Conservation (phyloP, 2,888 invertebrate genomes). For the Coenonympha glycerion region DNA sequence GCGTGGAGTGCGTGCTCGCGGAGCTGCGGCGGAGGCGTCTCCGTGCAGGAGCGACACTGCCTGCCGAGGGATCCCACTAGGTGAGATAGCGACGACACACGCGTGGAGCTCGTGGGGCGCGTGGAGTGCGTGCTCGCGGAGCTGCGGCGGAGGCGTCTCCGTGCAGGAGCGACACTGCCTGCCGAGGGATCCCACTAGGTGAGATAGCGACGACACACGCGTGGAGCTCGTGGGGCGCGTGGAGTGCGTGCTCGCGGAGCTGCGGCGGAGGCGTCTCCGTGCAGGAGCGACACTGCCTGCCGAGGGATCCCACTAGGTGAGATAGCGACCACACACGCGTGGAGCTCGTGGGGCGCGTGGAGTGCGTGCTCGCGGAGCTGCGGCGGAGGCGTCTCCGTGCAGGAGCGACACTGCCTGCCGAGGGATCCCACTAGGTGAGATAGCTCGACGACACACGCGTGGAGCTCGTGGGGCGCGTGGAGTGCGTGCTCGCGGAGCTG, state of each 20-base stretch:
- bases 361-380: constrained; percentile 83
- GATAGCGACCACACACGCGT: too few species aligned
- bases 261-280: too few species aligned
- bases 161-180: constrained; percentile 83
- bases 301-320: too few species aligned
- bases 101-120: constrained; percentile 84
- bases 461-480: constrained; percentile 86
- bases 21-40: constrained; percentile 83
- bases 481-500: constrained; percentile 84
- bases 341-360: constrained; percentile 86
- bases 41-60: constrained; percentile 83
- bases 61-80: constrained; percentile 69
- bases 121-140: constrained; percentile 84
- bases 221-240: too few species aligned
- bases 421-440: constrained; percentile 69
- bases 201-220: too few species aligned
- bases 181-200: constrained; percentile 66
- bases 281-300: too few species aligned
- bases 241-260: too few species aligned
- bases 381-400: constrained; percentile 83
- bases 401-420: constrained; percentile 81
- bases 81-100: constrained; percentile 39
- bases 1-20: constrained; percentile 84
- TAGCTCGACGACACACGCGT: too few species aligned
- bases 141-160: constrained; percentile 84